These are phyloP conservation scores for Fissipunctia ypsillon DNA, from an alignment of 2,888 invertebrate genomes.

Conservation along the genomic window DNA sequence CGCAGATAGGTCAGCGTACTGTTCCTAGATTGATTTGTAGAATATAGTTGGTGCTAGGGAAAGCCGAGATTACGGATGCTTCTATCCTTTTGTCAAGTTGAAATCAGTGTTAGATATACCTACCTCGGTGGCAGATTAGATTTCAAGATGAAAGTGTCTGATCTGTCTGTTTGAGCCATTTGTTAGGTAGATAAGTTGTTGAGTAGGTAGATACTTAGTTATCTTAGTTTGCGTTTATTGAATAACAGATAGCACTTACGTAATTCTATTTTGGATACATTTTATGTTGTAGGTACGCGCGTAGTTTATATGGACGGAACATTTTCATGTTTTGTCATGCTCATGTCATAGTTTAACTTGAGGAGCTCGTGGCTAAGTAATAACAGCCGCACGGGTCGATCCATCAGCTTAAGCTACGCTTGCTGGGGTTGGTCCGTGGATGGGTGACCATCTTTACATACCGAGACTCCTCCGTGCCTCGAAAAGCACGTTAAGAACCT, in stretches of 20 bases:
- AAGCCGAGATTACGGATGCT: slow-evolving; percentile 19
- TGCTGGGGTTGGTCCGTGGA: no score
- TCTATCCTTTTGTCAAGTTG: slow-evolving; percentile 30
- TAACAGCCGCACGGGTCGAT: no score
- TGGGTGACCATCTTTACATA: no score
- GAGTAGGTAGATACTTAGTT: background rate
- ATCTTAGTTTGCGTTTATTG: background rate
- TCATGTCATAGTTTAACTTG: no score
- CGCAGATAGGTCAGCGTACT: background rate
- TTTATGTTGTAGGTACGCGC: background rate
- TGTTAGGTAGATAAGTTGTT: background rate
- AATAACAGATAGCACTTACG: background rate
- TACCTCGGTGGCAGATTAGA: slow-evolving; percentile 18
- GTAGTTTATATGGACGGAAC: no score
- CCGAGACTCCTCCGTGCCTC: no score
- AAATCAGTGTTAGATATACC: slow-evolving; percentile 11
- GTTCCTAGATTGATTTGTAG: slow-evolving; percentile 5
- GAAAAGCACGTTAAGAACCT: no score
- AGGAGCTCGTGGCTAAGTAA: no score
- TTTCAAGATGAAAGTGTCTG: slow-evolving; percentile 26
- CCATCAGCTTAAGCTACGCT: no score
- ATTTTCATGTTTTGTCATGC: background rate
- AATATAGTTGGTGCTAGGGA: background rate
- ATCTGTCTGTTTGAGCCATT: slow-evolving; percentile 2
- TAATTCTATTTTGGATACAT: background rate